Percentiles rank a stretch among this genome's conserved stretches.
These are phyloP conservation scores for Tribolium freemani DNA, from an alignment of 2,888 invertebrate species.

Conservation along the genomic window DNA sequence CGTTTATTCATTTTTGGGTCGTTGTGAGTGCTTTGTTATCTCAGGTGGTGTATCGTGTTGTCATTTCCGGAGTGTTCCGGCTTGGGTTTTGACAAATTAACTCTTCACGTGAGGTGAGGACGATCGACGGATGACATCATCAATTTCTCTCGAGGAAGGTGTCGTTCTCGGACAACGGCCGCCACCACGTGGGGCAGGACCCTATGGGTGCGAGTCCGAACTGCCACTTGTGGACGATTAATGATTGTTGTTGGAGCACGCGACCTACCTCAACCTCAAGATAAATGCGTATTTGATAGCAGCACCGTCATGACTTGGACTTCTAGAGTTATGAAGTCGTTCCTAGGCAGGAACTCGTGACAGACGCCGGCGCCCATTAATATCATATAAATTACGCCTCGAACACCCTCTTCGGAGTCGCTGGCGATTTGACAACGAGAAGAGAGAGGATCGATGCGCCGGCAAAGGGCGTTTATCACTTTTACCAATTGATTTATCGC, in stretches of 20 bases:
- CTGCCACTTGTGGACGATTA: conserved; percentile 54
- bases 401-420: conserved; percentile 37
- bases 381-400: conserved; percentile 50
- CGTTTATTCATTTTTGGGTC: conserved; percentile 6
- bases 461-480: conserved; percentile 34
- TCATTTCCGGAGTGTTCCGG: neutral
- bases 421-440: conserved; percentile 31
- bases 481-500: conserved; percentile 34
- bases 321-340: conserved; percentile 58
- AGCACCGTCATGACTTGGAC: conserved; percentile 56
- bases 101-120: conserved; percentile 35
- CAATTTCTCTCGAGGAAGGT: conserved; percentile 48
- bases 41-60: neutral
- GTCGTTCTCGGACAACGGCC: conserved; percentile 48
- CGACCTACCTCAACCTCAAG: conserved; percentile 60
- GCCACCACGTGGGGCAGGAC: conserved; percentile 46
- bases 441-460: conserved; percentile 29
- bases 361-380: conserved; percentile 53
- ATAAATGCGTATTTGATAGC: conserved; percentile 60
- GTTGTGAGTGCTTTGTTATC: neutral
- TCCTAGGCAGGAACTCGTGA: conserved; percentile 50
- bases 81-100: conserved; percentile 33
- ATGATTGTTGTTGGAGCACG: conserved; percentile 58
- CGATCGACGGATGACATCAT: conserved; percentile 50
- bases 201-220: conserved; percentile 42